Evolutionary conservation across 2,797 vertebrate genomes (phyloP), one percentile per base, ranked within the genome.

Genomic region (Zenarchopterus dispar): DNA sequence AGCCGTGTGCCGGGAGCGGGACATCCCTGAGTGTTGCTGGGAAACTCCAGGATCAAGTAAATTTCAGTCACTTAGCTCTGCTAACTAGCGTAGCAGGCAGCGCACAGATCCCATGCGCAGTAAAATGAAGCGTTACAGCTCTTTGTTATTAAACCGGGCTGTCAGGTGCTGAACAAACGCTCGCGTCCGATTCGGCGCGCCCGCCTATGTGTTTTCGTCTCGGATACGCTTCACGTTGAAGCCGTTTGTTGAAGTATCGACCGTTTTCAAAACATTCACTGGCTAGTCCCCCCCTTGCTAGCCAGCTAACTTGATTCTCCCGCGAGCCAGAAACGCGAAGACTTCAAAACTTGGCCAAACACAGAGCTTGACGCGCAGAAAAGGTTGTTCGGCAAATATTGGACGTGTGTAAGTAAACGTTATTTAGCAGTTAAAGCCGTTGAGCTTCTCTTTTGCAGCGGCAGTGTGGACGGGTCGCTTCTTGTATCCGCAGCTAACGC

Each of bases 331-430:
- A 85, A 77, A 88, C 81, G 80, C 80, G 78, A 82, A 88, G 85
- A 88, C 74, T 91, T 88, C 87, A 82, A 93, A 94, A 94, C 92
- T 94, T 94, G 78, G 88, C 88, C 89, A 91, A n/a, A 90, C 88
- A 91, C 77, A 70, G 84, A 77, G 60, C 73, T 21, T 59, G 67
- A 73, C 70, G 77, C 72, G 59, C 48, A 66, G 77, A 83, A 66
- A 74, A n/a, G 76, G 48, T 58, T 67, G 56, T 65, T 63, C 75
- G 26, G 72, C 68, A 82, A 78, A 68, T 68, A 45, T 24, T 56
- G 49, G 24, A 56, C 62, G 55, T 54, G 52, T 72, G 1, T 45
- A 28, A 75, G 52, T 62, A 44, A n/a, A 48, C 73, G 49, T 22
- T 51, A 8, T 5, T 9, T 43, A 16, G 2, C 8, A 36, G 10